Evolutionary conservation across 2,888 invertebrate genomes (phyloP).

Genomic region (Drosophila siamana): DNA sequence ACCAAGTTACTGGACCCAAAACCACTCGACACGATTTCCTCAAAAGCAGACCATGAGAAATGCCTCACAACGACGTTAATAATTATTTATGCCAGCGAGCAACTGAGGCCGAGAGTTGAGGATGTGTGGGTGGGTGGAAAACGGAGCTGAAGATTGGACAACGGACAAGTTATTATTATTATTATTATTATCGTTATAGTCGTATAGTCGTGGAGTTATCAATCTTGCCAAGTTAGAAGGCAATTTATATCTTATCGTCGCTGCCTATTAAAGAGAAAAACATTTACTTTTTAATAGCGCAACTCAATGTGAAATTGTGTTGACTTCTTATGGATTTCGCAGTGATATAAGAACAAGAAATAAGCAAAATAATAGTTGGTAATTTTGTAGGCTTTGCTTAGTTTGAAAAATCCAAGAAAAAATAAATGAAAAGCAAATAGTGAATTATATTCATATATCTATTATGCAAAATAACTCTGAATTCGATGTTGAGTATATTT

Average conservation of each 20-base stretch:
- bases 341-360: no score
- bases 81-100: conserved; percentile 16
- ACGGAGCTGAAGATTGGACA: not conserved
- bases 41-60: conserved; percentile 36
- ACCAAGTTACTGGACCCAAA: conserved; percentile 59
- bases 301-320: no score
- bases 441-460: no score
- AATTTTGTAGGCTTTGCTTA: no score
- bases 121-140: not conserved
- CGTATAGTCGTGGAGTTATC: not conserved
- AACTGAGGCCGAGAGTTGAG: not conserved
- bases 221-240: not conserved
- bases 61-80: conserved; percentile 19
- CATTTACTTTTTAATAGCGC: not conserved
- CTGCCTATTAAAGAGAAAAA: not conserved
- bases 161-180: not conserved
- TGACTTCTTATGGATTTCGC: no score
- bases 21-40: conserved; percentile 47
- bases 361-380: no score
- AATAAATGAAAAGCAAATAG: no score
- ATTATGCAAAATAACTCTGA: no score
- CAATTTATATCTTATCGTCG: not conserved
- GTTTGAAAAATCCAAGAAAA: no score
- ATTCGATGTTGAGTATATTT: no score
- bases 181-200: not conserved